Percentiles rank a stretch among this genome's conserved stretches.
These are phyloP conservation scores for Lasioglossum figueresi DNA, from an alignment of 2,888 invertebrate genomes.

Conservation along the genomic window DNA sequence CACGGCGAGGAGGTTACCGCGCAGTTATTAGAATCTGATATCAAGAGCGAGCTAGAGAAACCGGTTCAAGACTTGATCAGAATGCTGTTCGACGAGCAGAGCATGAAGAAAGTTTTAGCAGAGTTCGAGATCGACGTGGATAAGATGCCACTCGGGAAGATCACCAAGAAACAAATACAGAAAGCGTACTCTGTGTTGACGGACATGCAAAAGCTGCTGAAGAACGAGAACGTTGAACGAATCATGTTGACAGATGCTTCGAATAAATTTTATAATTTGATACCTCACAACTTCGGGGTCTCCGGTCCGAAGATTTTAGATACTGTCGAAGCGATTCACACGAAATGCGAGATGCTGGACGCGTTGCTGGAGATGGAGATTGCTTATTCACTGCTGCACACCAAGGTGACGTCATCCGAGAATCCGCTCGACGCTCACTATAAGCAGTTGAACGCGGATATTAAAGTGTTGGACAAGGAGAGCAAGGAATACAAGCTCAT, in stretches of 20 bases:
- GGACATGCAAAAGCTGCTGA: constrained; percentile 87
- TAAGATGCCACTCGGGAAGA: constrained; percentile 99
- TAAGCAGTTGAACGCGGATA: constrained; percentile 92
- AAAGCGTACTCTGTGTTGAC: constrained; percentile 93
- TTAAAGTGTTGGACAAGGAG: constrained; percentile 88
- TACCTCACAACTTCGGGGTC: constrained; percentile 97
- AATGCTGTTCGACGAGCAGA: constrained; percentile 94
- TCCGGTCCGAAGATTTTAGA: constrained; percentile 92
- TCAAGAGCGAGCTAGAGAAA: constrained; percentile 89
- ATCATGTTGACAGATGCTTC: constrained; percentile 91
- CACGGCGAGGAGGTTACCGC: constrained; percentile 87
- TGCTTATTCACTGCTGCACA: constrained; percentile 94
- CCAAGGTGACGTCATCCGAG: constrained; percentile 84
- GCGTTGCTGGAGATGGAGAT: constrained; percentile 97
- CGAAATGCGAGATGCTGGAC: constrained; percentile 93
- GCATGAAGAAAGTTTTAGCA: constrained; percentile 96
- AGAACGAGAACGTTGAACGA: constrained; percentile 83
- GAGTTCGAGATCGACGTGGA: constrained; percentile 98
- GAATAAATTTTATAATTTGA: constrained; percentile 96
- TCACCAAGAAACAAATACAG: constrained; percentile 95
- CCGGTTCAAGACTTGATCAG: constrained; percentile 93
- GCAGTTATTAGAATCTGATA: constrained; percentile 84
- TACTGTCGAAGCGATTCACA: constrained; percentile 89
- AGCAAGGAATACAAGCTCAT: constrained; percentile 91
- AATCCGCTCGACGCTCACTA: constrained; percentile 94